Conservation (phyloP, 2,888 invertebrate genomes). For the Dorcus parallelipipedus region DNA sequence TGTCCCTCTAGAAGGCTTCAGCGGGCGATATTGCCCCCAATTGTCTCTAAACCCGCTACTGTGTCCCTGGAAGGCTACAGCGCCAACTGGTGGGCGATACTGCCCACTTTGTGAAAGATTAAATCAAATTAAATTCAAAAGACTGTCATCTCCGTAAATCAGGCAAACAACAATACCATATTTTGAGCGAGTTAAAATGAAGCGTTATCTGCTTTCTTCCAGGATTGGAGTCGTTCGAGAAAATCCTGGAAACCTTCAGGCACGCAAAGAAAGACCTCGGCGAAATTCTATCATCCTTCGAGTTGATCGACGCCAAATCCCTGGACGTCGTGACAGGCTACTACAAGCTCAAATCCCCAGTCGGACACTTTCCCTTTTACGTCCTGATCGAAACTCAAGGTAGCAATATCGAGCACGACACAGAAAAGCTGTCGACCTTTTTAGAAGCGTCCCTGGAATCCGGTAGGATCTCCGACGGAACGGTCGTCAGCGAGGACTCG, state of each 20-base stretch:
- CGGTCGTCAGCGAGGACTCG: slow-evolving; percentile 76
- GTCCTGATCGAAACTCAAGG: slow-evolving; percentile 87
- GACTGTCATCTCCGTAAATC: too few species aligned
- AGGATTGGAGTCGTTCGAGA: slow-evolving; percentile 76
- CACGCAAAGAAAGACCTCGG: slow-evolving; percentile 73
- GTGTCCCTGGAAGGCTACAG: too few species aligned
- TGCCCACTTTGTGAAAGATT: too few species aligned
- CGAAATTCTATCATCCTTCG: slow-evolving; percentile 93
- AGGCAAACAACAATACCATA: too few species aligned
- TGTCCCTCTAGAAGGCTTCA: too few species aligned
- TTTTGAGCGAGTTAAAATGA: too few species aligned
- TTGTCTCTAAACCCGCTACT: too few species aligned
- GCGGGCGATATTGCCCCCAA: too few species aligned
- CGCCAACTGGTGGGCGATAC: too few species aligned
- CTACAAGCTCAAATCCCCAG: slow-evolving; percentile 60
- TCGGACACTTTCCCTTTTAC: slow-evolving; percentile 72
- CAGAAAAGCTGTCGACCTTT: slow-evolving; percentile 79
- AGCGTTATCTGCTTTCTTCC: slow-evolving; percentile 16
- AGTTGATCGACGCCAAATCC: slow-evolving; percentile 81
- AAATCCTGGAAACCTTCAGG: slow-evolving; percentile 71
- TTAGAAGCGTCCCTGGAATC: slow-evolving; percentile 69
- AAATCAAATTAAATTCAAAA: too few species aligned
- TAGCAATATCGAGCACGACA: slow-evolving; percentile 79
- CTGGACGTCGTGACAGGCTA: slow-evolving; percentile 65
- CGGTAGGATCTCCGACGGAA: slow-evolving; percentile 77